These are phyloP conservation scores for Pyralis farinalis DNA, from an alignment of 2,888 invertebrate genomes.

Conservation along the genomic window DNA sequence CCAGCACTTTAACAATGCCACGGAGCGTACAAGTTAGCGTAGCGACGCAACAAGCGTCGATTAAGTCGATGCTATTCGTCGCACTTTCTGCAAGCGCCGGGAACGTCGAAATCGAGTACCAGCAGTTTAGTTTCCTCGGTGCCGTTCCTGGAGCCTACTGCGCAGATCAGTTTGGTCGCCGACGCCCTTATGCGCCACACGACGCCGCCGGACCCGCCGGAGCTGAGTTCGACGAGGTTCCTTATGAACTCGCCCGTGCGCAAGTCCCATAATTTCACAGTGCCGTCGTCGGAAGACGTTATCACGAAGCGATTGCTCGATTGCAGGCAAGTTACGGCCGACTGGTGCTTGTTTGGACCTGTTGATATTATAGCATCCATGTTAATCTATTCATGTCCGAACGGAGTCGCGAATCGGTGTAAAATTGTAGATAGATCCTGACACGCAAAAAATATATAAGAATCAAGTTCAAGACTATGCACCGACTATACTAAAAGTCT, in stretches of 20 bases:
- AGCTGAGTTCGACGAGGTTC: constrained; percentile 95
- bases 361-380: no score
- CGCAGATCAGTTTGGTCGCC: constrained; percentile 98
- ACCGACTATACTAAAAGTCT: no score
- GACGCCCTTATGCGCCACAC: constrained; percentile 98
- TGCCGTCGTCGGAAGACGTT: constrained; percentile 99
- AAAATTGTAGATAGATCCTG: no score
- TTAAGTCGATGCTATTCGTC: constrained; percentile 74
- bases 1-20: constrained; percentile 52
- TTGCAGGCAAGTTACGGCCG: constrained; percentile 98
- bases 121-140: constrained; percentile 99
- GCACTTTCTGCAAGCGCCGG: constrained; percentile 84
- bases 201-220: constrained; percentile 98
- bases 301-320: constrained; percentile 98
- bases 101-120: constrained; percentile 97
- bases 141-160: constrained; percentile 98
- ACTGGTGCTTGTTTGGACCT: constrained; percentile 98
- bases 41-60: constrained; percentile 69
- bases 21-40: constrained; percentile 67
- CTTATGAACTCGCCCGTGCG: constrained; percentile 97
- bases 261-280: constrained; percentile 99
- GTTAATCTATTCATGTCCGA: no score
- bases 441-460: no score
- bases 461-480: no score
- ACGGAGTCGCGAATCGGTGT: no score